These are phyloP conservation scores for Chymomyza amoena DNA, from an alignment of 2,888 invertebrate species.

Conservation along the genomic window DNA sequence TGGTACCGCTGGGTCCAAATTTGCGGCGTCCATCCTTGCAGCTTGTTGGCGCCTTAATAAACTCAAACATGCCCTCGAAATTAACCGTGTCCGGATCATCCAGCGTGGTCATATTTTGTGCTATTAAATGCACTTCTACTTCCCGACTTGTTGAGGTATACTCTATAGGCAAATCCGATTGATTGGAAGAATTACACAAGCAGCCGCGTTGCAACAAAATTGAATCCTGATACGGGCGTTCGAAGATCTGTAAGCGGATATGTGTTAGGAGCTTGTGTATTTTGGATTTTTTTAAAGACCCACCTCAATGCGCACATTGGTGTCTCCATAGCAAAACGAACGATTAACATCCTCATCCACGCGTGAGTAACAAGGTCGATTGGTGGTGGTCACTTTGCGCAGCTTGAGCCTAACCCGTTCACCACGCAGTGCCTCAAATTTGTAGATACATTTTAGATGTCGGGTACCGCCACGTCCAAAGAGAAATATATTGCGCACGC, in stretches of 20 bases:
- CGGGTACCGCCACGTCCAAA: constrained; percentile 91
- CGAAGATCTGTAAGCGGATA: constrained; percentile 80
- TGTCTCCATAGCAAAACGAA: constrained; percentile 85
- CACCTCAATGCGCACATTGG: constrained; percentile 84
- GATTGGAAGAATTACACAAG: constrained; percentile 84
- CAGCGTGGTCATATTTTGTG: constrained; percentile 89
- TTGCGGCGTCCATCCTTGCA: constrained; percentile 86
- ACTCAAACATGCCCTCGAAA: constrained; percentile 91
- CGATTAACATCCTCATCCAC: constrained; percentile 83
- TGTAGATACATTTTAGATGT: constrained; percentile 92
- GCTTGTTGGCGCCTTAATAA: constrained; percentile 84
- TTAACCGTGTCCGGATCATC: constrained; percentile 92
- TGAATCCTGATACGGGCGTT: constrained; percentile 86
- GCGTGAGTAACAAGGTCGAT: constrained; percentile 79
- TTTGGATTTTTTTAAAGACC: neutral
- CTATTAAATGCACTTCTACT: constrained; percentile 89
- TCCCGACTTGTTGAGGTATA: constrained; percentile 88
- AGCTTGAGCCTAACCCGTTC: constrained; percentile 89
- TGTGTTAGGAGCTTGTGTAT: neutral
- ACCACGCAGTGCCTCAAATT: constrained; percentile 91
- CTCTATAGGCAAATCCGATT: constrained; percentile 83
- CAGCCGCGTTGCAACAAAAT: constrained; percentile 88
- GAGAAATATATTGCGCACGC: constrained; percentile 90
- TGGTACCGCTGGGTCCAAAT: constrained; percentile 88
- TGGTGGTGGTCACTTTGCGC: constrained; percentile 84